Evolutionary conservation across 2,888 invertebrate genomes (phyloP).

Genomic region (Tiliacea citrago): DNA sequence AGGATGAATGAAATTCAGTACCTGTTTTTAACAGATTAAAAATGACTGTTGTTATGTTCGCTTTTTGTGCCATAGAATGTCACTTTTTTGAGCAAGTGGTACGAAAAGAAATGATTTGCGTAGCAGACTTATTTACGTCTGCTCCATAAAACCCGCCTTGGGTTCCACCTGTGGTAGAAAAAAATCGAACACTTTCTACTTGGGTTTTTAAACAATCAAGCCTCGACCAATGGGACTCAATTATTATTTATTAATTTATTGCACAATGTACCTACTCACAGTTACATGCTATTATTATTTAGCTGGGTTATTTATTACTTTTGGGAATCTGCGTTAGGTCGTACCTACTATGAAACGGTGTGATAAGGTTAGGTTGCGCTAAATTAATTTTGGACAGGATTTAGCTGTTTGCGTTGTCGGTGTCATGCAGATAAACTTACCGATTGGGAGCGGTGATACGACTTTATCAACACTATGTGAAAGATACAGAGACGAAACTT

Average conservation of each 20-base stretch:
- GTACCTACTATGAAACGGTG: neutral
- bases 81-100: too few species aligned
- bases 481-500: neutral
- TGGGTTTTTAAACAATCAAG: neutral
- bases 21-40: too few species aligned
- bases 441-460: too few species aligned
- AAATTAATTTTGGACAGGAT: neutral
- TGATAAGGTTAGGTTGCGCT: neutral
- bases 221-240: neutral
- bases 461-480: too few species aligned
- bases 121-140: neutral
- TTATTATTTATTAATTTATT: neutral
- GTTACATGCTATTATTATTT: neutral
- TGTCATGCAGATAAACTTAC: neutral
- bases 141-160: neutral
- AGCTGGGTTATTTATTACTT: neutral
- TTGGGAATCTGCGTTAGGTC: neutral
- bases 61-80: too few species aligned
- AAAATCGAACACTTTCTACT: neutral
- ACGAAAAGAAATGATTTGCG: neutral
- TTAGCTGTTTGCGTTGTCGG: neutral
- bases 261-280: neutral
- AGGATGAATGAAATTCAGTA: too few species aligned
- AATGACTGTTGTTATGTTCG: too few species aligned
- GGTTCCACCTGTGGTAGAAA: neutral